These are phyloP conservation scores for Amphipoea lucens DNA, from an alignment of 2,888 invertebrate species.

Conservation along the genomic window DNA sequence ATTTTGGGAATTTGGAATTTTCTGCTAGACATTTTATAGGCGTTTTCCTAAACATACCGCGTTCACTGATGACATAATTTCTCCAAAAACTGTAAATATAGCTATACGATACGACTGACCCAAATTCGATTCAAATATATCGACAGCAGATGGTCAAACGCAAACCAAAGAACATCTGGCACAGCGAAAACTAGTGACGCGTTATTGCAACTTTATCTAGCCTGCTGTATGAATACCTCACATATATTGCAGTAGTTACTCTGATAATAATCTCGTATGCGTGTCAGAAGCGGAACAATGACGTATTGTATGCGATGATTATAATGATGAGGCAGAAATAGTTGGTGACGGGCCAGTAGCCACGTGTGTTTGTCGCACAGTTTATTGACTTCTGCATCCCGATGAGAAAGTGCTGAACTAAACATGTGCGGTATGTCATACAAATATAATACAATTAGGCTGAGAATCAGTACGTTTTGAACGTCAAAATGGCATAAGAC, in stretches of 20 bases:
- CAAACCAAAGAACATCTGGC: not conserved
- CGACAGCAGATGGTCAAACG: not conserved
- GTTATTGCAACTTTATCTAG: not conserved
- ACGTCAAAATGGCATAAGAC: too few species aligned
- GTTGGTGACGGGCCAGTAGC: constrained; percentile 38
- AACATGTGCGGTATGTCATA: not conserved
- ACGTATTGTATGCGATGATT: constrained; percentile 37
- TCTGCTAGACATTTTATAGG: not conserved
- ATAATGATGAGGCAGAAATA: constrained; percentile 46
- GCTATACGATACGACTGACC: not conserved
- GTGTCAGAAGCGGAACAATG: constrained; percentile 32
- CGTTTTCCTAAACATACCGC: not conserved
- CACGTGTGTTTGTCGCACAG: constrained; percentile 34
- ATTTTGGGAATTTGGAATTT: not conserved
- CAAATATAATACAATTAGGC: not conserved
- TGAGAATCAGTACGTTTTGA: not conserved
- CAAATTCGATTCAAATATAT: not conserved
- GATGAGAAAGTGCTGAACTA: constrained; percentile 4
- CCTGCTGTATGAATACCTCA: not conserved
- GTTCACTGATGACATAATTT: not conserved
- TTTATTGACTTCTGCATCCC: constrained; percentile 48
- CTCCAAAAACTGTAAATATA: not conserved
- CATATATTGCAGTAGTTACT: not conserved
- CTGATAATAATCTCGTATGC: constrained; percentile 28
- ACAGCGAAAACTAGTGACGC: not conserved